Conservation (phyloP, 2,888 invertebrate species). For the Rhagonycha fulva region DNA sequence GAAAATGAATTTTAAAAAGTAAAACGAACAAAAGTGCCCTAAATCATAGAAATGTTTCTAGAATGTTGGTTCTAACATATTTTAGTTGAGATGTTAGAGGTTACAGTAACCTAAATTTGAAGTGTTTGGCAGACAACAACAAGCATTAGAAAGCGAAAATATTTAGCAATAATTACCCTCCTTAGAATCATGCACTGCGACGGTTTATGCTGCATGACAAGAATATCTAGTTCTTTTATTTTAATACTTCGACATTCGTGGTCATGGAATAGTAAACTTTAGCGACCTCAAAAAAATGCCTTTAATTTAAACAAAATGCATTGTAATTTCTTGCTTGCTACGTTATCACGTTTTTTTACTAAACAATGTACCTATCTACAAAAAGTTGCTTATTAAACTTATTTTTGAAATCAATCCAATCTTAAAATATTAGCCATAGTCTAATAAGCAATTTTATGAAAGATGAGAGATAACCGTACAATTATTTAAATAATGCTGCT, state of each 20-base stretch:
- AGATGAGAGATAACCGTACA: background rate
- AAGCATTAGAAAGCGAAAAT: slow-evolving; percentile 52
- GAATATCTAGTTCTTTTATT: slow-evolving; percentile 33
- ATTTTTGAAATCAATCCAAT: background rate
- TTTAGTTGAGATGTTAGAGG: slow-evolving; percentile 17
- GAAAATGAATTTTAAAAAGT: slow-evolving; percentile 17
- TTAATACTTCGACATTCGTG: slow-evolving; percentile 9
- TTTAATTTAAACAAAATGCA: background rate
- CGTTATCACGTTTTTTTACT: background rate
- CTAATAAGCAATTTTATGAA: too few relatives aligned
- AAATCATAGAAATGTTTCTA: slow-evolving; percentile 20
- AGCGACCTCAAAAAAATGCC: background rate
- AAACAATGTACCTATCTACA: background rate
- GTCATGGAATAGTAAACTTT: slow-evolving; percentile 10
- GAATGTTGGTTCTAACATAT: slow-evolving; percentile 12
- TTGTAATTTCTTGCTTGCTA: background rate
- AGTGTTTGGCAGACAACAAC: slow-evolving; percentile 41
- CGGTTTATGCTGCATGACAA: slow-evolving; percentile 40
- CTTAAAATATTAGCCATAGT: background rate
- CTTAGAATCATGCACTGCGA: slow-evolving; percentile 42
- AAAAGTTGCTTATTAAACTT: background rate
- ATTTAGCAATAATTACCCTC: slow-evolving; percentile 50
- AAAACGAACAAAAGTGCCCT: slow-evolving; percentile 15
- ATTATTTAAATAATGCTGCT: background rate
- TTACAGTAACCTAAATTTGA: slow-evolving; percentile 45